These are phyloP conservation scores for Sebastes cheni DNA, from an alignment of 2,797 vertebrate genomes.

Conservation along the genomic window DNA sequence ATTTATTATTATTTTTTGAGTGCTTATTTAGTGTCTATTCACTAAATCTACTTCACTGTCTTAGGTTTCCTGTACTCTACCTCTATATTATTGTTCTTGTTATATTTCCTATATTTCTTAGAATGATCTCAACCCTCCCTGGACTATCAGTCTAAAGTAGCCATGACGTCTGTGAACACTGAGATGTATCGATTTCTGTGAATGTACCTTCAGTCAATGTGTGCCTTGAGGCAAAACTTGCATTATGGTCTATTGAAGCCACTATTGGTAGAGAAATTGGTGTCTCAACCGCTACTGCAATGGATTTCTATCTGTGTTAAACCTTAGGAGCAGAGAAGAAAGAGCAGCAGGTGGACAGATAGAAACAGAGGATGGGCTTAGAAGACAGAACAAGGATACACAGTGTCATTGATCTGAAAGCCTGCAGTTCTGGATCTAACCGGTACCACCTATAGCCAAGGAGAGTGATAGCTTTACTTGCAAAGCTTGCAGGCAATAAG, in stretches of 20 bases:
- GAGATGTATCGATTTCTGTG: neutral
- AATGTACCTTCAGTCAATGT: neutral
- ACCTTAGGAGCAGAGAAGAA: neutral
- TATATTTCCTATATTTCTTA: neutral
- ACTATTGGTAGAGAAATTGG: neutral
- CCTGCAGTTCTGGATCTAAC: neutral
- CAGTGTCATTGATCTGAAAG: neutral
- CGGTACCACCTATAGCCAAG: neutral
- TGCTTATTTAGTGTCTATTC: neutral
- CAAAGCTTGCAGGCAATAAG: neutral
- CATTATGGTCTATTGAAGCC: neutral
- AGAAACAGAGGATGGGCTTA: neutral
- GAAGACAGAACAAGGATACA: neutral
- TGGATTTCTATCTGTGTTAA: neutral
- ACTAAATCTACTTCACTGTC: neutral
- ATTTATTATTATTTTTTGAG: neutral
- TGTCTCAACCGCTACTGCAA: neutral
- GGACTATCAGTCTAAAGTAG: neutral
- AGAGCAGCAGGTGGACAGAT: constrained; percentile 5
- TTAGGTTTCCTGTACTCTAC: neutral
- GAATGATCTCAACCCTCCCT: neutral
- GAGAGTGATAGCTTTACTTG: neutral
- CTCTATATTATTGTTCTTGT: neutral
- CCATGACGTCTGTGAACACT: neutral
- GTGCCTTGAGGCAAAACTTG: constrained; percentile 4